Evolutionary conservation across 1,140 invertebrate genomes (phyloP).

Genomic region (Sipha flava): DNA sequence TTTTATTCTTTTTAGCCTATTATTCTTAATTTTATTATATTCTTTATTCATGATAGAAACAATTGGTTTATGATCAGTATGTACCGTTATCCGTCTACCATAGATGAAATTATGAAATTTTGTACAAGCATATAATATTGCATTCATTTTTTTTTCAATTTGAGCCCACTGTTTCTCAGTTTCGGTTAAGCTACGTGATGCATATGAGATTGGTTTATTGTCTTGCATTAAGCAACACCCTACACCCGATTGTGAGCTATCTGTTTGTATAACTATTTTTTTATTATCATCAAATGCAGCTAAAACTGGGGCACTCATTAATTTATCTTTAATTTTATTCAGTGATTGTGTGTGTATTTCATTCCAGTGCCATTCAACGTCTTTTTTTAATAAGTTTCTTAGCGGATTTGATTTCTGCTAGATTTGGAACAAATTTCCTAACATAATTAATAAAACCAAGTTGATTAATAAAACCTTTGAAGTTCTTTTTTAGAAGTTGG

Average conservation of each 20-base stretch:
- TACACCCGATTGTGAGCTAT: constrained; percentile 39
- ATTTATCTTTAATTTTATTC: constrained; percentile 40
- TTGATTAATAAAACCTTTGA: constrained; percentile 40
- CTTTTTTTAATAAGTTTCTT: constrained; percentile 42
- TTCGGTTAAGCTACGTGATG: constrained; percentile 25
- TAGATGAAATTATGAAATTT: too few relatives aligned
- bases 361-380: constrained; percentile 42
- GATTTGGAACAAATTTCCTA: constrained; percentile 42
- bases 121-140: too few relatives aligned
- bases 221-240: constrained; percentile 37
- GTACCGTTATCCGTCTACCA: too few relatives aligned
- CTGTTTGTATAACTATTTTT: constrained; percentile 38
- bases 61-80: too few relatives aligned
- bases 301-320: constrained; percentile 1
- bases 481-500: too few relatives aligned
- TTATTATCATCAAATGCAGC: background rate
- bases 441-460: constrained; percentile 44
- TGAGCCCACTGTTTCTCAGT: too few relatives aligned
- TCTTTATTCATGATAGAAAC: too few relatives aligned
- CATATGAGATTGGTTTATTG: constrained; percentile 39
- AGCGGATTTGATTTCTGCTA: constrained; percentile 41
- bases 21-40: too few relatives aligned
- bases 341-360: constrained; percentile 40
- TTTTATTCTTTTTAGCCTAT: too few relatives aligned
- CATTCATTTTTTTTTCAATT: too few relatives aligned